Evolutionary conservation across 2,888 invertebrate genomes (phyloP).

Genomic region (Axea sp.): DNA sequence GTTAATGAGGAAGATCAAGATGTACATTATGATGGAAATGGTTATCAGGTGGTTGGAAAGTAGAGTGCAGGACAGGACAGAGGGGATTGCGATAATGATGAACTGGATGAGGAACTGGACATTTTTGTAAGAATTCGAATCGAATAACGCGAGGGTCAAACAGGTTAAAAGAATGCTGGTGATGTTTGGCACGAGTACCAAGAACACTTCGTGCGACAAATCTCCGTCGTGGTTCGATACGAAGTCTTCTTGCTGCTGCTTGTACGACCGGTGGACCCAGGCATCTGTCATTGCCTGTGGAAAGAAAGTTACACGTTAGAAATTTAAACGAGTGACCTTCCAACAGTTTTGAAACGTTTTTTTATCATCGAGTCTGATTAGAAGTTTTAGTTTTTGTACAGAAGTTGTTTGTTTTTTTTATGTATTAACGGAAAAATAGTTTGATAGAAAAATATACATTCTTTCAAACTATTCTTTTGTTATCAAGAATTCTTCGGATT

Average conservation of each 20-base stretch:
- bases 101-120: conserved; percentile 73
- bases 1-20: conserved; percentile 64
- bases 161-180: conserved; percentile 69
- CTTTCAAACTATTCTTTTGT: no score
- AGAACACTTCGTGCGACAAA: conserved; percentile 70
- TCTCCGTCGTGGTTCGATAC: conserved; percentile 75
- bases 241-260: conserved; percentile 73
- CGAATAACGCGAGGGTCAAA: conserved; percentile 66
- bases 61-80: conserved; percentile 74
- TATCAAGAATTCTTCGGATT: no score
- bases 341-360: no score
- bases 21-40: conserved; percentile 66
- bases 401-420: no score
- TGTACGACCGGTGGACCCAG: conserved; percentile 68
- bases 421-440: no score
- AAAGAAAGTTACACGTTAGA: no score
- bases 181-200: conserved; percentile 70
- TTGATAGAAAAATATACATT: no score
- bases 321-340: no score
- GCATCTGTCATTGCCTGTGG: conserved; percentile 61
- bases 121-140: conserved; percentile 62
- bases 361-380: no score
- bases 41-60: conserved; percentile 68
- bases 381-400: no score
- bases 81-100: conserved; percentile 70